Base-by-base conservation (phyloP, 1,140 invertebrate genomes). In the Condylostylus longicornis region DNA sequence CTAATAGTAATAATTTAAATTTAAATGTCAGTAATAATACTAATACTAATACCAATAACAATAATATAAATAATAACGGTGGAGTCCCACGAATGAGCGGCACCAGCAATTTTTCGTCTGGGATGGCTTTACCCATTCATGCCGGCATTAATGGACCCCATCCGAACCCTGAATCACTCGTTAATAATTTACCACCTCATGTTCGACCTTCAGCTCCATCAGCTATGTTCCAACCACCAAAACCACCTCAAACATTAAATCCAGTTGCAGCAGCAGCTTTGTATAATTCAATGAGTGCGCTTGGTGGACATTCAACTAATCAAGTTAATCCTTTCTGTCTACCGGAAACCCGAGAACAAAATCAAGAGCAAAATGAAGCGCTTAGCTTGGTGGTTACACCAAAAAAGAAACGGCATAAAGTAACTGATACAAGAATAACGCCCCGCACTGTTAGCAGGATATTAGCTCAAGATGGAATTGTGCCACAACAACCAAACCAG, bases 321-420 rank as follows among this genome's bases (percentile, higher is more conserved):
- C 62, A 77, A 58, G 70, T 74, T 19, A 77, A 80, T 49, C 74
- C 76, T 31, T 81, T 78, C 47, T 78, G 74, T 57, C 67, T 72
- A 51, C 49, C 63, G 10, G 64, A 69, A 58, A 42, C 46, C 55
- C 58, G 65, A 54, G 50, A 56, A 29, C 53, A 54, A 46, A 41
- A 53, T 37, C 36, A 58, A 18, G 88, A 93, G 61, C 89, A 95
- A 61, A 91, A 89, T 53, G 90, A 95, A 62, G 83, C 90, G 1
- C 72, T 95, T 9, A 87, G 87, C 49, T 71, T 95, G 43, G 87
- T 95, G 18, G 87, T 95, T 41, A 82, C 83, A 18, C 85, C 87
- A 0, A 94, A 94, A 64, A 91, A 90, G 67, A 95, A 94, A 67
- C 71, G 90, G 14, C 90, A 95, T 58, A 96, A 96, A 77, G 83